A percentile compares a stretch with the other conserved stretches of the same genome.
Conservation (phyloP, 2,113 vertebrate species). For the Polyodon spathula region DNA sequence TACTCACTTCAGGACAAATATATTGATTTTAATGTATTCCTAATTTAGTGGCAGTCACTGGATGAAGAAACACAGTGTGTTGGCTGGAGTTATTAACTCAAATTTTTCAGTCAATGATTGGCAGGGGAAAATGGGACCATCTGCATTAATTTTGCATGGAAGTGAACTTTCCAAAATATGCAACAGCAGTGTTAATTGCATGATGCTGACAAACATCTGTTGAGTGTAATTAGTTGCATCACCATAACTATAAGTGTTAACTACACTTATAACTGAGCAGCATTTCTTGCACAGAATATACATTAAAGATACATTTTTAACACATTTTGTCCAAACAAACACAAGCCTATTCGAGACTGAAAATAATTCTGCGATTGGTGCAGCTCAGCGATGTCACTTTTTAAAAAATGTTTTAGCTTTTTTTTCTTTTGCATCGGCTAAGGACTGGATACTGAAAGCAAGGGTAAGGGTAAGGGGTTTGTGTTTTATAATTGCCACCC, state of each 20-base stretch:
- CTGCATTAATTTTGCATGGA: slow-evolving; percentile 59
- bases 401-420: no score
- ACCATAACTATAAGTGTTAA: neutral
- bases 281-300: no score
- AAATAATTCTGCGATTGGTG: no score
- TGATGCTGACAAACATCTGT: neutral
- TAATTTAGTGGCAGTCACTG: slow-evolving; percentile 69
- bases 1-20: slow-evolving; percentile 32
- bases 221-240: neutral
- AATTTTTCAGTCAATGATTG: slow-evolving; percentile 62
- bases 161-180: slow-evolving; percentile 50
- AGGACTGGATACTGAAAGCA: no score
- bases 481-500: no score
- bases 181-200: slow-evolving; percentile 22
- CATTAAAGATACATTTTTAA: no score
- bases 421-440: no score
- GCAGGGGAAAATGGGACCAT: slow-evolving; percentile 54
- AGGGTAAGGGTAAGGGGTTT: no score
- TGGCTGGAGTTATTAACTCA: slow-evolving; percentile 63
- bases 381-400: no score
- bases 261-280: neutral
- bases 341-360: no score
- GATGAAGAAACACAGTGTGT: slow-evolving; percentile 52
- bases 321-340: no score
- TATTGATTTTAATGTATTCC: slow-evolving; percentile 73